Evolutionary conservation across 2,113 vertebrate genomes (phyloP), one percentile per base, ranked within the genome.

Genomic region (Sprattus sprattus): DNA sequence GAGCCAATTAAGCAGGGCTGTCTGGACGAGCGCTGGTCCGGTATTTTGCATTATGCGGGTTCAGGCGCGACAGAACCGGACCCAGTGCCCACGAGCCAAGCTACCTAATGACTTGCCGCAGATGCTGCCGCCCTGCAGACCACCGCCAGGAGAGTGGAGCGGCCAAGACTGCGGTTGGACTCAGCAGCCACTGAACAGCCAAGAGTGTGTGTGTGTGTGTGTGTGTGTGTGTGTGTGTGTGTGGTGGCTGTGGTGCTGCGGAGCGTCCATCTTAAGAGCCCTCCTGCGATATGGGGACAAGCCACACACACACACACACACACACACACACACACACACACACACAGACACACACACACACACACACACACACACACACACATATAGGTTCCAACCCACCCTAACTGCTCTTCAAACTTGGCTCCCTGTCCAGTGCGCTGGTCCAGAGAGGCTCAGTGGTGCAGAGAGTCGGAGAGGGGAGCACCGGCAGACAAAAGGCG

Each of bases 351-450:
- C 25, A 32, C n/a, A 71, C 64, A 25, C n/a, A 71, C 64, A 71
- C n/a, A 71, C 64, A 71, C 64, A 25, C 60, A 67, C 60, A 67
- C 60, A 71, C 64, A 71, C 64, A 32, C 25, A 71, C 64, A 71
- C 22, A 32, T 25, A 71, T 15, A 32, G 7, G 9, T 25, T 6
- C 57, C 6, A 4, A 64, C 57, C 20, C 57, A 64, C 20, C 6
- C 57, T 64, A 22, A 22, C 57, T 57, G 52, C 52, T 64, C n/a
- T n/a, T 71, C 10, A 9, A 71, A 71, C 64, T 71, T 71, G 64
- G n/a, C 28, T 28, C 25, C 22, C 8, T 71, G 64, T 71, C n/a
- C n/a, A 28, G n/a, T 71, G 6, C 1, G 28, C 64, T 71, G 25
- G 64, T 9, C 57, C 57, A 22, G 57, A n/a, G 2, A n/a, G 57